These are phyloP conservation scores for Pachyramphus minor DNA, from an alignment of 2,113 vertebrate genomes.

Conservation along the genomic window DNA sequence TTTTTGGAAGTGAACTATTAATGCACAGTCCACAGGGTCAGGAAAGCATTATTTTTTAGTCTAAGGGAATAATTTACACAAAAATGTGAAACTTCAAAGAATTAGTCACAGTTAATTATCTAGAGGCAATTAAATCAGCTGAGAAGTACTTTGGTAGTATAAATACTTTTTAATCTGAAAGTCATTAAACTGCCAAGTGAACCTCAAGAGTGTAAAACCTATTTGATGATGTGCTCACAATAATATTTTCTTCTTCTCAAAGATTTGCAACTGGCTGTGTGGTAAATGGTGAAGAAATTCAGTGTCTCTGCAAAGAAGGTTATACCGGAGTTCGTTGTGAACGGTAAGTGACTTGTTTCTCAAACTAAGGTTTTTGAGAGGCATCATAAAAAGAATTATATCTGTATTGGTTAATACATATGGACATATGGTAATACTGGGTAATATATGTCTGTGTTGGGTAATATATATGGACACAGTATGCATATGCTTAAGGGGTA, in stretches of 20 bases:
- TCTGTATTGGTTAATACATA: neutral
- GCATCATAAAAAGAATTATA: neutral
- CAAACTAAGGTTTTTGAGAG: neutral
- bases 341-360: constrained; percentile 70
- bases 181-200: neutral
- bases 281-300: constrained; percentile 71
- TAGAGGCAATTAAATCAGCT: neutral
- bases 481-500: neutral
- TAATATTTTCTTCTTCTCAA: neutral
- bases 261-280: constrained; percentile 89
- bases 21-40: neutral
- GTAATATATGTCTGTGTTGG: neutral
- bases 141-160: neutral
- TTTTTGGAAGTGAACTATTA: neutral
- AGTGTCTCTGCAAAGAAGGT: constrained; percentile 86
- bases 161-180: neutral
- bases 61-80: neutral
- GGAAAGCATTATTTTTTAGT: neutral
- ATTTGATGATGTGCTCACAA: neutral
- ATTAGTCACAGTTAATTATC: neutral
- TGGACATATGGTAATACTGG: neutral
- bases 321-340: constrained; percentile 85
- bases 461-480: neutral
- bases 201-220: neutral
- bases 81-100: neutral